Evolutionary conservation across 2,113 vertebrate species (phyloP).

Genomic region (Tupaia tana): DNA sequence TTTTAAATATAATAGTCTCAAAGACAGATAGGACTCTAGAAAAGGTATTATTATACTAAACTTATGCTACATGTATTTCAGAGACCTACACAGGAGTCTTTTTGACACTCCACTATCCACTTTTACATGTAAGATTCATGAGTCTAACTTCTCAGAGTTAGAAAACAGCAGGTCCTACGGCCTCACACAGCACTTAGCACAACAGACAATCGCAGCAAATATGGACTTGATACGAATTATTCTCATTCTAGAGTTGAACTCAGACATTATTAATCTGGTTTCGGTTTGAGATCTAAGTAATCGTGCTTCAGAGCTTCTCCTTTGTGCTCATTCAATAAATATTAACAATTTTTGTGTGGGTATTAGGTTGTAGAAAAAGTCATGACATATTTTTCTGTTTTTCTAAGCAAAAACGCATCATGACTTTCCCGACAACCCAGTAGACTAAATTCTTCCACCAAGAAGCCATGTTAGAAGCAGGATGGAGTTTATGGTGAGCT

Average conservation of each 20-base stretch:
- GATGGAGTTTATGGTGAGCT: constrained; percentile 79
- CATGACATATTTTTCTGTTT: no score
- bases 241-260: constrained; percentile 41
- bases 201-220: constrained; percentile 22
- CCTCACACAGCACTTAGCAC: neutral
- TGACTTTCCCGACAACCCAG: no score
- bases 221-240: neutral
- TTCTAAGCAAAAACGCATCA: no score
- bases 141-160: neutral
- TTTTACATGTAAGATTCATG: neutral
- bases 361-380: neutral
- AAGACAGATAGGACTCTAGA: neutral
- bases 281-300: neutral
- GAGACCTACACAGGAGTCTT: neutral
- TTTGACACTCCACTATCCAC: neutral
- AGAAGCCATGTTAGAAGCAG: constrained; percentile 27
- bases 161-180: constrained; percentile 5
- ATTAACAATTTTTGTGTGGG: neutral
- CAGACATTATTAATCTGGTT: constrained; percentile 13
- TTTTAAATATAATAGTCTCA: constrained; percentile 3
- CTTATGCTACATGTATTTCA: neutral
- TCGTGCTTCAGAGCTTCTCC: neutral
- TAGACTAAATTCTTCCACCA: constrained; percentile 33
- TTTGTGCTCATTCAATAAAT: neutral
- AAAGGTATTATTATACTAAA: neutral